These are phyloP conservation scores for Pteromalus puparum DNA, from an alignment of 1,140 invertebrate genomes.

Conservation along the genomic window DNA sequence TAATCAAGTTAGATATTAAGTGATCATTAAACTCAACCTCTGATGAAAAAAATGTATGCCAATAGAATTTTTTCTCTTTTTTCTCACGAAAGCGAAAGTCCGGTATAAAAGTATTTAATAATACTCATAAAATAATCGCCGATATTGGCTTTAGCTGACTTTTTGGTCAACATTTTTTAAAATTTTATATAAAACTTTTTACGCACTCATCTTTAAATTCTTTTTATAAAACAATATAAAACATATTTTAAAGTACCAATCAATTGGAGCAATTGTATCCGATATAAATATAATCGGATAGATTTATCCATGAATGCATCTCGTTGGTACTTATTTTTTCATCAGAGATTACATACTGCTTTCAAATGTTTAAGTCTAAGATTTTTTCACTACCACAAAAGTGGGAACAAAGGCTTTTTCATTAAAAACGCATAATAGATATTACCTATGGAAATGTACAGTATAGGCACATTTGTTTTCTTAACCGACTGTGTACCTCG, in stretches of 20 bases:
- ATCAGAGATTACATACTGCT: neutral
- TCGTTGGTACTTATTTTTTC: neutral
- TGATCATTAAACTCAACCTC: slow-evolving; percentile 4
- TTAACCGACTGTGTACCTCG: neutral
- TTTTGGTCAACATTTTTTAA: neutral
- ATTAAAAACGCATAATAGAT: slow-evolving; percentile 22
- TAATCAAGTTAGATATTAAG: slow-evolving; percentile 25
- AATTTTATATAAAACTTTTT: no score
- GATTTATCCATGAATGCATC: no score
- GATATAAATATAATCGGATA: neutral
- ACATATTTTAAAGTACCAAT: no score
- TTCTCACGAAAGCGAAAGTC: neutral
- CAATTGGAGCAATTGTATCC: neutral
- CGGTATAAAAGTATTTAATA: neutral
- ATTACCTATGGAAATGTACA: slow-evolving; percentile 18
- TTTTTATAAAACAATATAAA: no score
- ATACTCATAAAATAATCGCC: neutral
- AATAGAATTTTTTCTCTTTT: neutral
- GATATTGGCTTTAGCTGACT: neutral
- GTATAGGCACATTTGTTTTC: neutral
- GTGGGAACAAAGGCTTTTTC: slow-evolving; percentile 3
- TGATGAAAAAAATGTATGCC: slow-evolving; percentile 19
- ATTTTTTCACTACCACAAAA: slow-evolving; percentile 18
- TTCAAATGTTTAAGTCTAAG: slow-evolving; percentile 13
- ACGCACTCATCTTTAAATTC: no score